Base-by-base conservation (phyloP, 2,797 vertebrate genomes). In the Hozukius guyotensis region DNA sequence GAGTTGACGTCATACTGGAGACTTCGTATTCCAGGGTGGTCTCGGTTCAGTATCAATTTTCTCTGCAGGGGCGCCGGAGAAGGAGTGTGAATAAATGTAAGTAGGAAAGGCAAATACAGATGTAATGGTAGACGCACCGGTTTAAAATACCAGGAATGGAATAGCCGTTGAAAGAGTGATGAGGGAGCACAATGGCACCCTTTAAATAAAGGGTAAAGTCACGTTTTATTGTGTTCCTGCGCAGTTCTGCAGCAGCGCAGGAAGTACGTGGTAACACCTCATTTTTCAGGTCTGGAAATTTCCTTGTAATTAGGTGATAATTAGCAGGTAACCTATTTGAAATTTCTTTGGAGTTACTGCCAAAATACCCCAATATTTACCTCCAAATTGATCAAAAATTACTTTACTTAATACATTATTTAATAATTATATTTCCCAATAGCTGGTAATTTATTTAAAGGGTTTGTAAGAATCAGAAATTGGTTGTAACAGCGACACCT, bases 1-100 rank as follows among this genome's bases (percentile, higher is more conserved):
- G 16, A 46, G 56, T 27, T 66, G 57, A 90, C 67, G 68, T 89
- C 83, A 88, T 3, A 25, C 52, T 4, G 56, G 20, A 72, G 75
- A 78, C 72, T 89, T 88, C 31, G 29, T 82, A 87, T 90, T 93
- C 85, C 83, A 34, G 24, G 63, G 25, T 46, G 75, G 69, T 75
- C 72, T 82, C 32, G 4, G 63, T 56, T 86, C 71, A 38, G 49
- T 77, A 78, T 86, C 77, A 73, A 68, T 91, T 87, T 90, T 78
- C 81, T 72, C 81, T 66, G 70, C 62, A 83, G 87, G 78, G 6
- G 42, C 4, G 3, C 66, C 0, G 31, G 60, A 9, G 56, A 69
- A 72, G 61, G 71, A 63, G 24, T 27, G 42, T 3, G 65, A 85
- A 81, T 75, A 55, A 75, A 77, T 64, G 34, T 34, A 38, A 59